Percentiles rank a stretch among this genome's conserved stretches.
Conservation (phyloP, 1,140 invertebrate genomes). For the Caenorhabditis tropicalis region DNA sequence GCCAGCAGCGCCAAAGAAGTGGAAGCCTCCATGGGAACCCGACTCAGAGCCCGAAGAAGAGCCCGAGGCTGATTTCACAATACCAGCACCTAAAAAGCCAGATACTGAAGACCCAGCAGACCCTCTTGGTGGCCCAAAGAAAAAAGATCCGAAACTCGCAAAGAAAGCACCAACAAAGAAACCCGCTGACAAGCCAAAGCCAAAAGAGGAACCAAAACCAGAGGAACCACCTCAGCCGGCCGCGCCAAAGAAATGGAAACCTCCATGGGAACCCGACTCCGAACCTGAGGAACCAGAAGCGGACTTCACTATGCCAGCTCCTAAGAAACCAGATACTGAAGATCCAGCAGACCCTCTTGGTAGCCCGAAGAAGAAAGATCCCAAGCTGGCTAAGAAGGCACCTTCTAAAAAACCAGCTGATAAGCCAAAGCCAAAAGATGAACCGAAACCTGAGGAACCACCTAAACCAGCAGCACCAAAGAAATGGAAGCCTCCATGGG, state of each 20-base stretch:
- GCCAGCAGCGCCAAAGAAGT: constrained; percentile 4
- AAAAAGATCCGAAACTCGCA: background rate
- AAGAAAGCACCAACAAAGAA: background rate
- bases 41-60: background rate
- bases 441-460: background rate
- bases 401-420: background rate
- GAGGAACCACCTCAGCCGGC: background rate
- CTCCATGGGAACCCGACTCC: background rate
- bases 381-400: constrained; percentile 7
- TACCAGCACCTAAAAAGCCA: constrained; percentile 1
- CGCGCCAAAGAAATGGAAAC: constrained; percentile 6
- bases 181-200: background rate
- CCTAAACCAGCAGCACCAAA: background rate
- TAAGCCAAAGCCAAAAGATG: background rate
- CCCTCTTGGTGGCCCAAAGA: background rate
- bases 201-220: background rate
- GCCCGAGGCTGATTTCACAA: background rate
- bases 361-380: background rate
- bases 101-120: constrained; percentile 11
- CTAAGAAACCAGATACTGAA: background rate
- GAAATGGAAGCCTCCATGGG: constrained; percentile 20
- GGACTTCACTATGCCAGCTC: background rate
- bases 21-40: constrained; percentile 1
- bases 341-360: background rate
- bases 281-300: constrained; percentile 6